A percentile compares a stretch with the other conserved stretches of the same genome.
Evolutionary conservation across 2,888 invertebrate genomes (phyloP).

Genomic region (Apotomis capreana): DNA sequence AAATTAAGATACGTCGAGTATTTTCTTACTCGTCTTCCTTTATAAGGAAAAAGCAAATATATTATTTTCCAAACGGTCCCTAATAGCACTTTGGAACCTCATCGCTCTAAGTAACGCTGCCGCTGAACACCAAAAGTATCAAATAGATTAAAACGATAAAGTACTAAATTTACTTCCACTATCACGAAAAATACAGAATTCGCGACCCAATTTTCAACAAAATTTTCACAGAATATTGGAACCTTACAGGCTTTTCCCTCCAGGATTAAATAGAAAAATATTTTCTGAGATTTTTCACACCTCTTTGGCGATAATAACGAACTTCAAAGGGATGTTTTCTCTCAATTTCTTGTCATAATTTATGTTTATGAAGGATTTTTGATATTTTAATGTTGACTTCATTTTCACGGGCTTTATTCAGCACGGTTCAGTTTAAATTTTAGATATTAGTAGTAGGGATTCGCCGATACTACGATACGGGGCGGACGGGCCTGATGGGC

Average conservation of each 20-base stretch:
- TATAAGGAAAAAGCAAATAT: background rate
- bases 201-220: background rate
- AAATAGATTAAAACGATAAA: conserved; percentile 13
- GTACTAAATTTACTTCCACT: background rate
- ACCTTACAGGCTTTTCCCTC: background rate
- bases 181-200: background rate
- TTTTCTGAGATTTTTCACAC: conserved; percentile 15
- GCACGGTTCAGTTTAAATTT: background rate
- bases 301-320: conserved; percentile 5
- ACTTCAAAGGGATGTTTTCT: conserved; percentile 20
- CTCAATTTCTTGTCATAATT: conserved; percentile 12
- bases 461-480: too few species aligned
- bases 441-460: too few species aligned
- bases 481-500: too few species aligned
- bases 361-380: conserved; percentile 1
- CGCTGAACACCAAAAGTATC: background rate
- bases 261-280: background rate
- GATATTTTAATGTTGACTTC: background rate
- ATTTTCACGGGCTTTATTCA: background rate
- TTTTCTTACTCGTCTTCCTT: background rate
- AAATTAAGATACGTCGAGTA: background rate
- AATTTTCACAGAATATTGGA: background rate
- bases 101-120: background rate
- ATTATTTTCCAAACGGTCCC: background rate
- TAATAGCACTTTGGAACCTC: conserved; percentile 12